A percentile compares a stretch with the other conserved stretches of the same genome.
Conservation (phyloP, 2,113 vertebrate species). For the Typhlomys cinereus region DNA sequence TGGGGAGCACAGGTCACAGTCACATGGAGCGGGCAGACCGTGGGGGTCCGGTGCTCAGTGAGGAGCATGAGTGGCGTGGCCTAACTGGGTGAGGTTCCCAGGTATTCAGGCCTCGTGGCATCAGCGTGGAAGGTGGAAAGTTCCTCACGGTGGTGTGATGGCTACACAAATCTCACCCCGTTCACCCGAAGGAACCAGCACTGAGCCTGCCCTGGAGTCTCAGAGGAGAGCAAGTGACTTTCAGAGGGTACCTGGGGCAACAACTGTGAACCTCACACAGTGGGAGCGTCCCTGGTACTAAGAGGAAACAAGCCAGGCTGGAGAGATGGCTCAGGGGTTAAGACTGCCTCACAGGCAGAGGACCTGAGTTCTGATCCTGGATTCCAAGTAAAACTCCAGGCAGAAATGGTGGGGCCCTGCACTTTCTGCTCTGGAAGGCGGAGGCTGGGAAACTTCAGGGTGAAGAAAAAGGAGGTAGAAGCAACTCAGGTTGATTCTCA, state of each 20-base stretch:
- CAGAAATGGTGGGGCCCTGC: no score
- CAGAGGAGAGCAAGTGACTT: not conserved
- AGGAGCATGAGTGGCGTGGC: not conserved
- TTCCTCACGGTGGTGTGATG: not conserved
- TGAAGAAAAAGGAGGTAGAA: not conserved
- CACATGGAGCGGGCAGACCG: no score
- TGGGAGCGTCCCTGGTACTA: not conserved
- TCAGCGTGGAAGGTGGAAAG: not conserved
- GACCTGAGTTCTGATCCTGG: no score
- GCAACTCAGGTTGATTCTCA: no score
- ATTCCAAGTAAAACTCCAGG: no score
- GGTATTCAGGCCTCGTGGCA: no score
- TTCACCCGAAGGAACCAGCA: not conserved
- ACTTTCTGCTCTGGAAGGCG: not conserved
- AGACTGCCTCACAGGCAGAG: no score
- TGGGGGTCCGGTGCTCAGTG: not conserved
- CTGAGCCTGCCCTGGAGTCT: rapidly evolving
- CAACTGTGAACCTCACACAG: no score
- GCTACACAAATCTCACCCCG: no score
- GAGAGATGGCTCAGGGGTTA: no score
- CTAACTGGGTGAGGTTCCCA: not conserved
- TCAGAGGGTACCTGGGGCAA: not conserved
- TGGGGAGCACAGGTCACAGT: rapidly evolving
- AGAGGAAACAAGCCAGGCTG: no score
- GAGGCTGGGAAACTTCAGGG: not conserved